Conservation (phyloP, 2,797 vertebrate species). For the Moxostoma hubbsi region DNA sequence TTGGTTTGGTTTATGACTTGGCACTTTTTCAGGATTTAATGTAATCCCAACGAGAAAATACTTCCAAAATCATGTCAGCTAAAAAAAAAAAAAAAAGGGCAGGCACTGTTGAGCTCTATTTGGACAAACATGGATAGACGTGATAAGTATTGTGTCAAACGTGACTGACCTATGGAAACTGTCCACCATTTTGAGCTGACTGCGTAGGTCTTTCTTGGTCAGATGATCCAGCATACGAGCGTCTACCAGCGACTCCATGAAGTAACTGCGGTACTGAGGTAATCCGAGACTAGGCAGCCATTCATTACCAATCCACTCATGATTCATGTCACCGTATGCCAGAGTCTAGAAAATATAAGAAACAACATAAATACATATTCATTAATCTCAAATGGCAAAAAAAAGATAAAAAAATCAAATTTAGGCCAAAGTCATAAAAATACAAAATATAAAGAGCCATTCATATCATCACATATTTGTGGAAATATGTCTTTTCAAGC, state of each 20-base stretch:
- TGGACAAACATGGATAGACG: no score
- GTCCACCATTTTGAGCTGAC: slow-evolving; percentile 98
- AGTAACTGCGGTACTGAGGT: slow-evolving; percentile 96
- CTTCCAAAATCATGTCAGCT: no score
- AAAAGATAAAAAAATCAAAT: no score
- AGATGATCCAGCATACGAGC: slow-evolving; percentile 97
- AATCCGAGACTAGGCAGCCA: slow-evolving; percentile 95
- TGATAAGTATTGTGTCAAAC: neutral
- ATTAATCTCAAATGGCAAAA: neutral
- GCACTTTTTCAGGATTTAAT: no score
- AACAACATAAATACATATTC: slow-evolving; percentile 8
- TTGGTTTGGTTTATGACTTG: no score
- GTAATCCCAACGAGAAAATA: no score
- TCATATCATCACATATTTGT: no score
- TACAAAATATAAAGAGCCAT: no score
- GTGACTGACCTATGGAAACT: slow-evolving; percentile 89
- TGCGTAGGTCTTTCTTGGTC: slow-evolving; percentile 95
- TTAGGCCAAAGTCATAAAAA: no score
- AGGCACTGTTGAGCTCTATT: no score
- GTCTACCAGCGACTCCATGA: slow-evolving; percentile 98
- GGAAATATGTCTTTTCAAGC: no score
- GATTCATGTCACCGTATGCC: slow-evolving; percentile 98
- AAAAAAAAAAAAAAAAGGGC: no score
- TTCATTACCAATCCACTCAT: slow-evolving; percentile 98
- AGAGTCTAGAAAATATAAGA: slow-evolving; percentile 78